Base-by-base conservation (phyloP, 1,140 invertebrate species). In the Monochamus saltuarius region DNA sequence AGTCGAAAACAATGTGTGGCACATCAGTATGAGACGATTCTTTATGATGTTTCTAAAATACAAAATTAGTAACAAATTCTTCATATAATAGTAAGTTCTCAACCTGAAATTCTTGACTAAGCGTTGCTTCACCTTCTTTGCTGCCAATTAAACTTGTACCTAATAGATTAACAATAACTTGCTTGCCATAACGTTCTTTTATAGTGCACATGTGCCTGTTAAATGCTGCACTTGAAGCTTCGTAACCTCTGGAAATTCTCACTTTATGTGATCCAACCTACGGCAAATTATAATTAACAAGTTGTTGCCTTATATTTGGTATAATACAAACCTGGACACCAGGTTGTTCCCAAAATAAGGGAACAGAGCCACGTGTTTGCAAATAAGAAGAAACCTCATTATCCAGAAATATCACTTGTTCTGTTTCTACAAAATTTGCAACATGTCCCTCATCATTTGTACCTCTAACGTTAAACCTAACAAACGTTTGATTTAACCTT, bases 371-470 rank as follows among this genome's bases (percentile, higher is more conserved):
- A 67, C 97, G 84, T 0, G 94, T 98, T 77, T 94, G 91, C 4
- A 94, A 75, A 73, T 89, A 92, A 9, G 91, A 92, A 4, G 89
- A 84, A 1, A 91, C 82, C 71, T 91, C 90, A 68, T 91, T 88
- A 75, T 98, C 95, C 65, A 98, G 81, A 73, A 88, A 94, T 60
- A 97, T 92, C 0, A 92, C 86, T 81, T 99, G 98, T 80, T 99
- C 98, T 0, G 97, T 99, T 85, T 99, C 98, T 8, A 99, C 96
- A 85, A 99, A 99, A 83, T 99, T 99, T 1, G 98, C 98, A 36
- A 99, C 97, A 82, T 98, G 91, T 0, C 98, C 98, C 77, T 98
- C 94, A 81, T 99, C 97, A 80, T 99, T 98, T 37, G 89, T 92
- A n/a, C 98, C 98, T 67, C 98, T 83, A 0, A 98, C 96, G 81